Conservation (phyloP, 1,140 invertebrate species). For the Palaemon carinicauda region DNA sequence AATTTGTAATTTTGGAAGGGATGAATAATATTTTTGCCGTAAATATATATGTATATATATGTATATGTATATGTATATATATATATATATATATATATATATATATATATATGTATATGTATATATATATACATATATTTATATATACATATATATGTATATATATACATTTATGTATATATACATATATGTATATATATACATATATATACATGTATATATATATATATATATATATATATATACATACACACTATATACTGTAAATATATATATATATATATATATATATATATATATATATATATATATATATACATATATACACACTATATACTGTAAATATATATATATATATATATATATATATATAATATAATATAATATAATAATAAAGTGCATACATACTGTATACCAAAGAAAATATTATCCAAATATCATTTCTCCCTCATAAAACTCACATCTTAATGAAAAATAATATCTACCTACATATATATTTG, state of each 20-base stretch:
- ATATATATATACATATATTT: not conserved
- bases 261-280: not conserved
- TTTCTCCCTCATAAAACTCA: too few species aligned
- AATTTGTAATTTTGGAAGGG: not conserved
- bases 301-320: not conserved
- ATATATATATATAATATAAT: too few species aligned
- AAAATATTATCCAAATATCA: too few species aligned
- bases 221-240: not conserved
- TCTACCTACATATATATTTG: too few species aligned
- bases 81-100: not conserved
- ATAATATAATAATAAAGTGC: too few species aligned
- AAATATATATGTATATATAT: not conserved
- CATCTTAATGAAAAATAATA: too few species aligned
- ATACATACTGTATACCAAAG: too few species aligned
- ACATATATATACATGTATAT: not conserved
- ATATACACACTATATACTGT: not conserved
- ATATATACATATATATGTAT: not conserved
- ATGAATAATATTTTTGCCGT: not conserved
- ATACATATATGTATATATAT: not conserved
- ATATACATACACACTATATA: not conserved
- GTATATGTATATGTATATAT: not conserved
- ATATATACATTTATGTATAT: not conserved
- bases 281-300: not conserved
- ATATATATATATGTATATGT: not conserved
- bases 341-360: not conserved